Percentiles rank a stretch among this genome's conserved stretches.
Evolutionary conservation across 2,797 vertebrate species (phyloP).

Genomic region (Pseudochirops corinnae): DNA sequence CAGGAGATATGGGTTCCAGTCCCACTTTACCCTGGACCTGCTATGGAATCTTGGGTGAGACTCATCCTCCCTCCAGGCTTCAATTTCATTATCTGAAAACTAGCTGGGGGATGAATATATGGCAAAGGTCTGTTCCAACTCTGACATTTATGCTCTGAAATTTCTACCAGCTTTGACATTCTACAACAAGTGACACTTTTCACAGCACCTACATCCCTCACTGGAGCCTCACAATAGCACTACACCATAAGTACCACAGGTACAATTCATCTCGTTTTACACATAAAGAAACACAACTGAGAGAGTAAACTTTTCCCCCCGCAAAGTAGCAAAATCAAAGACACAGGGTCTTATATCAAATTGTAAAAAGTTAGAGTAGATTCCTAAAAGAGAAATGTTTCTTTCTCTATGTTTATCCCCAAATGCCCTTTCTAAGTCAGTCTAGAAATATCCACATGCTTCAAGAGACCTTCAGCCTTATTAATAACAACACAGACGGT

Average conservation of each 20-base stretch:
- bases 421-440: no score
- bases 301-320: not conserved
- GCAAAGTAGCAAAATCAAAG: not conserved
- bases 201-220: not conserved
- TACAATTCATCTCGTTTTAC: not conserved
- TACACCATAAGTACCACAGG: not conserved
- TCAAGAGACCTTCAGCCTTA: no score
- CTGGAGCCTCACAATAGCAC: not conserved
- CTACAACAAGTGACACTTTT: not conserved
- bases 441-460: no score
- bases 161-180: not conserved
- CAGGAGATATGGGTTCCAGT: not conserved
- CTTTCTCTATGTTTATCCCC: not conserved
- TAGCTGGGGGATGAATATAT: not conserved
- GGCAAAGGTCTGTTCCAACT: not conserved
- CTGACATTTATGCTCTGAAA: not conserved
- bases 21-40: not conserved
- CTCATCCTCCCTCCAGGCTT: not conserved
- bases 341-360: not conserved
- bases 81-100: not conserved
- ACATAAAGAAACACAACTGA: not conserved
- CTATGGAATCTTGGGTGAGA: not conserved
- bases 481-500: no score
- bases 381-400: not conserved
- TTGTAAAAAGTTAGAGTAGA: not conserved